Conservation (phyloP, 2,888 invertebrate species). For the Atethmia centrago region DNA sequence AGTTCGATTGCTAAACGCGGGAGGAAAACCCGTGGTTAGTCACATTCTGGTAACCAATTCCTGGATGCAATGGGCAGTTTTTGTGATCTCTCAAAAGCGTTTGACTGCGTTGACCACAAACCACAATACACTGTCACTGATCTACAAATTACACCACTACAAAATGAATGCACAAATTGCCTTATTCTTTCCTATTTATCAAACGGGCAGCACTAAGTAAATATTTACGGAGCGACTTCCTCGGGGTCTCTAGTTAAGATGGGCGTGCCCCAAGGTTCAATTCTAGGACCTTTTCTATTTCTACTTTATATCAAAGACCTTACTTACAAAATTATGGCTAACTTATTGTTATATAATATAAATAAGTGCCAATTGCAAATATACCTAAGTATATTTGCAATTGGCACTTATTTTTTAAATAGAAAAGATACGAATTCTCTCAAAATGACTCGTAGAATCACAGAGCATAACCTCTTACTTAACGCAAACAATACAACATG, state of each 20-base stretch:
- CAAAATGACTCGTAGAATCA: neutral
- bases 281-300: neutral
- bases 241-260: neutral
- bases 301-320: neutral
- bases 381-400: neutral
- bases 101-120: neutral
- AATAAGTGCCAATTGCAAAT: no score
- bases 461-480: neutral
- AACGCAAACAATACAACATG: neutral
- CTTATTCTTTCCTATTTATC: neutral
- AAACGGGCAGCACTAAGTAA: neutral
- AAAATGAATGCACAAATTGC: neutral
- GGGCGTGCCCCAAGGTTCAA: neutral
- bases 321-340: neutral
- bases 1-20: neutral
- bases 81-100: neutral
- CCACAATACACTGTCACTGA: neutral
- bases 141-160: neutral
- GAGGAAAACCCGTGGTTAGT: neutral
- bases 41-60: neutral
- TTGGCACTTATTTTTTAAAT: neutral
- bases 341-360: no score
- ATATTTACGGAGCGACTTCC: neutral
- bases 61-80: neutral
- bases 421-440: neutral